Evolutionary conservation across 1,140 invertebrate genomes (phyloP).

Genomic region (Triops cancriformis): DNA sequence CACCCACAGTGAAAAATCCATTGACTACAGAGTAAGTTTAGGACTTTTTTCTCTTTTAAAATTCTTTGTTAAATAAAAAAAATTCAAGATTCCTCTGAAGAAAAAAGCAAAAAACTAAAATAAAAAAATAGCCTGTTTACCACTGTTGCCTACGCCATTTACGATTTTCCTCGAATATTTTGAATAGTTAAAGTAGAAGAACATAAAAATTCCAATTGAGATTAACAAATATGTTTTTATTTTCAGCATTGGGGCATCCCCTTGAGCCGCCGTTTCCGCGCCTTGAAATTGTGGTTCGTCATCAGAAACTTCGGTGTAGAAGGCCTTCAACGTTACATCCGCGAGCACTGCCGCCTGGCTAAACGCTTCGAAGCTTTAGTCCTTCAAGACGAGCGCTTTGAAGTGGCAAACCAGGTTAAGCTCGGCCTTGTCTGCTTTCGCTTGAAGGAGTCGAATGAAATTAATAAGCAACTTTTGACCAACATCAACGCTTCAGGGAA

Average conservation of each 20-base stretch:
- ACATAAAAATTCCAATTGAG: not conserved
- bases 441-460: constrained; percentile 45
- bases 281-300: constrained; percentile 83
- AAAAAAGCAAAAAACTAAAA: too few relatives aligned
- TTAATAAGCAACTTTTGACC: constrained; percentile 52
- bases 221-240: constrained; percentile 18
- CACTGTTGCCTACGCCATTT: not conserved
- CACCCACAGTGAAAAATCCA: constrained; percentile 87
- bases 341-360: constrained; percentile 78
- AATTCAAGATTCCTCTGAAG: too few relatives aligned
- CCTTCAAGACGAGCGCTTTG: constrained; percentile 64
- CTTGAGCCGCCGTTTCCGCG: constrained; percentile 53
- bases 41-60: not conserved
- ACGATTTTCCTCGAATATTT: not conserved
- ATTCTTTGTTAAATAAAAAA: not conserved
- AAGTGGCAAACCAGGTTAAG: constrained; percentile 71
- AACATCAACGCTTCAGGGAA: constrained; percentile 53
- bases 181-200: not conserved
- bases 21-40: constrained; percentile 73
- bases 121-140: not conserved
- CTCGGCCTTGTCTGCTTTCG: constrained; percentile 33
- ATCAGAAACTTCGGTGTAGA: constrained; percentile 71
- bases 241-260: constrained; percentile 55
- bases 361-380: constrained; percentile 74
- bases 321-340: constrained; percentile 71